A percentile compares a stretch with the other conserved stretches of the same genome.
Evolutionary conservation across 2,797 vertebrate species (phyloP).

Genomic region (Dendrocincla fuliginosa): DNA sequence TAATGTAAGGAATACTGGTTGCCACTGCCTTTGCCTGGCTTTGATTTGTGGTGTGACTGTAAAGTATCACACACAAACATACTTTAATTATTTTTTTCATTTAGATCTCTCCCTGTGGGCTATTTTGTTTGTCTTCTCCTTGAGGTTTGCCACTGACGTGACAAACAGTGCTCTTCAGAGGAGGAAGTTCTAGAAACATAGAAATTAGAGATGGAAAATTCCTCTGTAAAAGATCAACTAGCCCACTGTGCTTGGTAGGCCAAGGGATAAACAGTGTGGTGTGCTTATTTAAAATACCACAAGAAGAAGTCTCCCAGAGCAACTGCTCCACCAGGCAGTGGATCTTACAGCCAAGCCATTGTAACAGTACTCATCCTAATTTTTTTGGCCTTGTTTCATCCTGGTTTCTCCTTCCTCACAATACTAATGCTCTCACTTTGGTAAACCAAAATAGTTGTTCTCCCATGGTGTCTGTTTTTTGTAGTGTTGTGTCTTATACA

Average conservation of each 20-base stretch:
- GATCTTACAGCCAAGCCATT: neutral
- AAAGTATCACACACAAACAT: neutral
- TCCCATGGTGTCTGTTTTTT: neutral
- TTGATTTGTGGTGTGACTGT: neutral
- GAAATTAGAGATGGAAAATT: slow-evolving; percentile 49
- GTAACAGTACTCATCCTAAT: neutral
- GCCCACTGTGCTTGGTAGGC: neutral
- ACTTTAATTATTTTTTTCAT: neutral
- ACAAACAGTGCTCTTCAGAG: neutral
- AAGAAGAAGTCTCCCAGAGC: neutral
- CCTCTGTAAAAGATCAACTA: slow-evolving; percentile 15
- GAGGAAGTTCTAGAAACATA: slow-evolving; percentile 5
- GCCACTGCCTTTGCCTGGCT: neutral
- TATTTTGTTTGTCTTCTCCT: slow-evolving; percentile 37
- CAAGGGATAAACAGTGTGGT: neutral
- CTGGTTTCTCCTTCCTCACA: neutral
- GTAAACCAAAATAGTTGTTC: neutral
- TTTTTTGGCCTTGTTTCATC: neutral
- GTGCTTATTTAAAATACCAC: neutral
- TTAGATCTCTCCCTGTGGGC: neutral
- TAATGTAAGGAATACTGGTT: neutral
- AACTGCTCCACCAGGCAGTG: neutral
- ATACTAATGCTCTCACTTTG: neutral
- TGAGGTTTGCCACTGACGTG: neutral
- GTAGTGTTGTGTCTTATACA: neutral